phyloP scores from a whole-genome alignment of 2,797 vertebrate genomes.

The Spondyliosoma cantharus region DNA sequence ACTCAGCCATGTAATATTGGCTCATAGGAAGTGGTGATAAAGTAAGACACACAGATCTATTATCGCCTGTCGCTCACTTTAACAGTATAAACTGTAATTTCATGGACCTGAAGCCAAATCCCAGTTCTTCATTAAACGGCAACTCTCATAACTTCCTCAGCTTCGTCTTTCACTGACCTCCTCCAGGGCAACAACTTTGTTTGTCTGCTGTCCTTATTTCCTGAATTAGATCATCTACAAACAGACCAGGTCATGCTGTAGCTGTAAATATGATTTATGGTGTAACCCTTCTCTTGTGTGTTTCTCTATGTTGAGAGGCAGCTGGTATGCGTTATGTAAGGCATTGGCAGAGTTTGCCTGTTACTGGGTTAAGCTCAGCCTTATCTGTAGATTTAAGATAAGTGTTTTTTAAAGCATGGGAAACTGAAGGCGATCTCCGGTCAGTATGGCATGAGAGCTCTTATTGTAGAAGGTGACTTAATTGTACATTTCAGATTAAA shows the following conservation, averaged over 20 bases:
- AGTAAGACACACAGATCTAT: not conserved
- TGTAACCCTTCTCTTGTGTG: conserved; percentile 24
- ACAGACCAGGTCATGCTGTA: conserved; percentile 23
- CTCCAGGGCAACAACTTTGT: conserved; percentile 48
- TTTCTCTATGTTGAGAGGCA: conserved; percentile 31
- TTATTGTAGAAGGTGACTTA: not conserved
- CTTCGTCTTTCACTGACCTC: conserved; percentile 26
- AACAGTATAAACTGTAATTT: not conserved
- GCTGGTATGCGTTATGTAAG: conserved; percentile 57
- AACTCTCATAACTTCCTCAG: conserved; percentile 35
- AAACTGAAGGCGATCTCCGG: conserved; percentile 29
- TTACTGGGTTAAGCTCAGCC: conserved; percentile 61
- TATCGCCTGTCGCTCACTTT: not conserved
- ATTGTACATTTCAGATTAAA: conserved; percentile 1
- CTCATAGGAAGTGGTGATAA: not conserved
- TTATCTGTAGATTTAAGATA: conserved; percentile 69
- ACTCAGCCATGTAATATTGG: not conserved
- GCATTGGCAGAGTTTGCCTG: conserved; percentile 37
- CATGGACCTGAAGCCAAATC: not conserved
- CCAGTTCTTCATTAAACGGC: conserved; percentile 1
- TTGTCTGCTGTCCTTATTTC: conserved; percentile 49
- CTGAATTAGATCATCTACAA: conserved; percentile 46
- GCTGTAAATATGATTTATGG: conserved; percentile 42
- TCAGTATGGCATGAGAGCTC: not conserved
- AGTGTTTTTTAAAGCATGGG: conserved; percentile 49